Percentiles rank a stretch among this genome's conserved stretches.
phyloP scores from a whole-genome alignment of 2,797 vertebrate species.

The Gobio occitaniae region DNA sequence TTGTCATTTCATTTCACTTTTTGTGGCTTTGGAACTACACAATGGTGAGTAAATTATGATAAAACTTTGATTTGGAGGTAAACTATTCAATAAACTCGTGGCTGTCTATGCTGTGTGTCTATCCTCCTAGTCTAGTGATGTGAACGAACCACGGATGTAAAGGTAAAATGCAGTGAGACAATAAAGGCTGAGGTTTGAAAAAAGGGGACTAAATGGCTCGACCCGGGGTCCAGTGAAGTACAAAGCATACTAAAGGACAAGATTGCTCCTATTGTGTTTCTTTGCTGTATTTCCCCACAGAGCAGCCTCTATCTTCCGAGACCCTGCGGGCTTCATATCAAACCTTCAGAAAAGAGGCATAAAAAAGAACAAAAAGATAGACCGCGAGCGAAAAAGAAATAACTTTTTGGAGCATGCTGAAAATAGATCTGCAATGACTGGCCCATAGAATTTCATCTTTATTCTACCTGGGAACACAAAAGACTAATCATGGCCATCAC shows the following conservation, averaged over 20 bases:
- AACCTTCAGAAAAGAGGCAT: constrained; percentile 71
- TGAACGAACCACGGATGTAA: background rate
- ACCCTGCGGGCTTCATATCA: constrained; percentile 79
- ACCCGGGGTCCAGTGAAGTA: constrained; percentile 75
- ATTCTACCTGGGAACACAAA: constrained; percentile 84
- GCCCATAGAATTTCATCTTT: constrained; percentile 81
- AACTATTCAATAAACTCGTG: background rate
- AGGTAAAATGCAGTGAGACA: constrained; percentile 64
- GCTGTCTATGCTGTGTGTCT: background rate
- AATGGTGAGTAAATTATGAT: background rate
- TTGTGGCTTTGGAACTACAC: background rate
- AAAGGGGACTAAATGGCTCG: constrained; percentile 74
- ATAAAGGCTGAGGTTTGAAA: constrained; percentile 61
- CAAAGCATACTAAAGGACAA: constrained; percentile 79
- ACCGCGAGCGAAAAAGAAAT: constrained; percentile 60
- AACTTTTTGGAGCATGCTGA: constrained; percentile 77
- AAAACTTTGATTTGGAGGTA: background rate
- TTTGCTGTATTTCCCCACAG: constrained; percentile 79
- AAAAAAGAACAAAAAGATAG: constrained; percentile 26
- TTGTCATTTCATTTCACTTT: background rate
- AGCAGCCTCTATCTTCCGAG: constrained; percentile 69
- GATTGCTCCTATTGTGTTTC: constrained; percentile 75
- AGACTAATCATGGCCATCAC: constrained; percentile 83
- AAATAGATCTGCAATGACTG: constrained; percentile 81
- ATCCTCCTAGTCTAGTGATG: background rate